Percentiles rank a stretch among this genome's conserved stretches.
These are phyloP conservation scores for Tetragnatha montana DNA, from an alignment of 2,888 invertebrate genomes.

Conservation along the genomic window DNA sequence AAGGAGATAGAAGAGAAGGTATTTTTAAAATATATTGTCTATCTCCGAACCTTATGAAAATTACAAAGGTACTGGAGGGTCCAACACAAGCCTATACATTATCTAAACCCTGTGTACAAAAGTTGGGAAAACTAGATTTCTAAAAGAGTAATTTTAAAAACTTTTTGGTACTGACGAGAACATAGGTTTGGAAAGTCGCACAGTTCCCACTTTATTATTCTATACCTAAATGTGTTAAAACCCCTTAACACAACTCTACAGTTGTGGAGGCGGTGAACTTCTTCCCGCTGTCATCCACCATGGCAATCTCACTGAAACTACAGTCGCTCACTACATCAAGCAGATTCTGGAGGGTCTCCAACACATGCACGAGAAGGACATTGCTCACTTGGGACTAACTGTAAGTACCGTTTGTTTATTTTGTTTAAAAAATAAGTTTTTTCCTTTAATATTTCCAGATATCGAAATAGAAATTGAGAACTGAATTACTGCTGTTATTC, in stretches of 20 bases:
- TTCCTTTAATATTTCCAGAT: too few relatives aligned
- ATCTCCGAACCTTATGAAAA: too few relatives aligned
- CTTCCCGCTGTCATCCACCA: slow-evolving; percentile 82
- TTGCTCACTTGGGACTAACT: slow-evolving; percentile 72
- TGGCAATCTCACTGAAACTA: slow-evolving; percentile 87
- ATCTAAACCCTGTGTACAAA: too few relatives aligned
- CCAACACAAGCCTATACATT: too few relatives aligned
- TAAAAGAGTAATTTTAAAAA: background rate
- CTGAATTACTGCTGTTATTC: too few relatives aligned
- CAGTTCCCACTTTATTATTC: background rate
- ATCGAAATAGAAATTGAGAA: too few relatives aligned
- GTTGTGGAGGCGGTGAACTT: slow-evolving; percentile 84
- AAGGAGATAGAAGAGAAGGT: too few relatives aligned
- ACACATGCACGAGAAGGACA: slow-evolving; percentile 89
- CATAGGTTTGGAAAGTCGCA: too few relatives aligned
- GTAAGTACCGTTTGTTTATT: slow-evolving; percentile 49
- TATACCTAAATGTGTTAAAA: background rate
- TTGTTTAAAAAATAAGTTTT: too few relatives aligned
- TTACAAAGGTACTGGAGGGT: too few relatives aligned
- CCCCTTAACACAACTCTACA: slow-evolving; percentile 22
- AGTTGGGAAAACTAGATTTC: background rate
- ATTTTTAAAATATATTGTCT: too few relatives aligned
- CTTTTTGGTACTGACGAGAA: background rate
- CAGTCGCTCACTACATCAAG: slow-evolving; percentile 89
- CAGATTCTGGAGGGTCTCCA: slow-evolving; percentile 90